These are phyloP conservation scores for Condylura cristata DNA, from an alignment of 2,113 vertebrate species.

Conservation along the genomic window DNA sequence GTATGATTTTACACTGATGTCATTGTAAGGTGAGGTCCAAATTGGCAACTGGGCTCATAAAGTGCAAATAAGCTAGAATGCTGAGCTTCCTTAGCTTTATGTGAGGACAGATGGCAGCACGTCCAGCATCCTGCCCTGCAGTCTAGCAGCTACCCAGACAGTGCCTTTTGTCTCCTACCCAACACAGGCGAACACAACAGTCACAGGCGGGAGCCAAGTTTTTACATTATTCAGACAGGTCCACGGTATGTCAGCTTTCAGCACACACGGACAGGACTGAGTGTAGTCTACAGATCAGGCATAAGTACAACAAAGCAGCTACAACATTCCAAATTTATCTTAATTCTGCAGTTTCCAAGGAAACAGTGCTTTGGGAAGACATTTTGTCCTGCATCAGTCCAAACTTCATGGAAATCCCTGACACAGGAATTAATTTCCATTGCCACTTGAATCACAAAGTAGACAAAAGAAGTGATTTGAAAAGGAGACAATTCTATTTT, in stretches of 20 bases:
- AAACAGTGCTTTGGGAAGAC: not conserved
- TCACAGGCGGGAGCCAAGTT: not conserved
- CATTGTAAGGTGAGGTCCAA: not conserved
- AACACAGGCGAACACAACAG: not conserved
- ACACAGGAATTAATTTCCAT: conserved; percentile 22
- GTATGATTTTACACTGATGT: not conserved
- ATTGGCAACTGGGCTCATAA: not conserved
- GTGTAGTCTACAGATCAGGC: not conserved
- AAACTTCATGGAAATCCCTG: not conserved
- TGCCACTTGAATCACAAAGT: conserved; percentile 48
- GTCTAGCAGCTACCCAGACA: not conserved
- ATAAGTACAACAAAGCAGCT: not conserved
- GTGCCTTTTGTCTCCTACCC: not conserved
- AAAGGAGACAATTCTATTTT: not conserved
- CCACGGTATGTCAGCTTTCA: not conserved
- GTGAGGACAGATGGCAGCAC: not conserved
- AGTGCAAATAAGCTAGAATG: not conserved
- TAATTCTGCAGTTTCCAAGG: not conserved
- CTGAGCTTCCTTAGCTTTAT: not conserved
- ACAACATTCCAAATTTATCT: not conserved
- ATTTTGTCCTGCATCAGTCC: not conserved
- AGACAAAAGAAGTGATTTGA: not conserved
- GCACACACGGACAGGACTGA: not conserved
- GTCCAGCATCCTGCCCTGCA: not conserved
- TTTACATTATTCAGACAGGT: not conserved